Evolutionary conservation across 2,113 vertebrate species (phyloP).

Genomic region (Aptenodytes patagonicus): DNA sequence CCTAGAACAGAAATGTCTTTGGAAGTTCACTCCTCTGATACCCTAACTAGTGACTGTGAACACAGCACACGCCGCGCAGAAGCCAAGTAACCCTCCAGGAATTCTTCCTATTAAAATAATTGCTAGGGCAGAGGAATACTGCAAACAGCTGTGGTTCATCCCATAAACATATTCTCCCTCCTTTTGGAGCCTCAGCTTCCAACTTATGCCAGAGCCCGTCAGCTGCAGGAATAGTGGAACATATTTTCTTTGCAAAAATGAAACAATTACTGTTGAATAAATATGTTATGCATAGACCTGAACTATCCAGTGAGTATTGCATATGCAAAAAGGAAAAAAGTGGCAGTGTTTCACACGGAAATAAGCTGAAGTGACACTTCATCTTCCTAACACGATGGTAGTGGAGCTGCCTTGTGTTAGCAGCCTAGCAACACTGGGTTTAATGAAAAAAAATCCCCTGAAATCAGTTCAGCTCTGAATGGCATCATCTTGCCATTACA

Average conservation of each 20-base stretch:
- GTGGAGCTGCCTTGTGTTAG: neutral
- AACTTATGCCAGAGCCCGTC: slow-evolving; percentile 28
- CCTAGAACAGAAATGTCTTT: neutral
- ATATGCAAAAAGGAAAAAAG: neutral
- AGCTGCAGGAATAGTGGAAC: slow-evolving; percentile 23
- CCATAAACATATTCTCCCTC: slow-evolving; percentile 31
- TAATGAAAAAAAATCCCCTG: neutral
- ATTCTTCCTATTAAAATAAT: slow-evolving; percentile 39
- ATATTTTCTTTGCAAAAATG: slow-evolving; percentile 29
- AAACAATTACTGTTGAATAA: slow-evolving; percentile 23
- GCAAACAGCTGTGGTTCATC: slow-evolving; percentile 50
- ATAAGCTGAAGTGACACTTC: neutral
- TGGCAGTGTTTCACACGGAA: neutral
- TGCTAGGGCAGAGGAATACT: slow-evolving; percentile 36
- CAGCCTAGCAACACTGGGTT: neutral
- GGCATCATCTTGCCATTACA: accelerated
- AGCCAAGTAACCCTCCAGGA: slow-evolving; percentile 40
- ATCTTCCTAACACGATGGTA: neutral
- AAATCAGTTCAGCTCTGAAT: neutral
- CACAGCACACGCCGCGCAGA: accelerated
- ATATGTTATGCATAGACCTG: slow-evolving; percentile 19
- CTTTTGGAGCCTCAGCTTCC: slow-evolving; percentile 22
- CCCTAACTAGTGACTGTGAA: neutral
- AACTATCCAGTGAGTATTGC: neutral
- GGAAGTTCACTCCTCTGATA: neutral